Evolutionary conservation across 2,888 invertebrate species (phyloP).

Genomic region (Cyclophora punctaria): DNA sequence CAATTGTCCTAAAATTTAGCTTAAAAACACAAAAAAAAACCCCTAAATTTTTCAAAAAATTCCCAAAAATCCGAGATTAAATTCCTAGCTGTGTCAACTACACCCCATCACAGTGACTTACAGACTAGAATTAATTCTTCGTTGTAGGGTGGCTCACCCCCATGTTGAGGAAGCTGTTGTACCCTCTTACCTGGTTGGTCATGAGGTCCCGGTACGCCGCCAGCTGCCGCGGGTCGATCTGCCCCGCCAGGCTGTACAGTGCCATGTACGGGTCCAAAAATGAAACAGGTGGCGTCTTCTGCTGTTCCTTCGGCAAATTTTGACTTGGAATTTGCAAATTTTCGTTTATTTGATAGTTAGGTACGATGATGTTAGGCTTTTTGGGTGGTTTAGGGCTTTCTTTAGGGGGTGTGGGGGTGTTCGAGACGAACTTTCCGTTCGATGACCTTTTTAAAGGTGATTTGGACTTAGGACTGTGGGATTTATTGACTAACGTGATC

Average conservation of each 20-base stretch:
- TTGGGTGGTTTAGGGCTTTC: conserved; percentile 39
- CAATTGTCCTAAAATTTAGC: no score
- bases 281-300: conserved; percentile 35
- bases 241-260: conserved; percentile 51
- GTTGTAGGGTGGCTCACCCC: conserved; percentile 56
- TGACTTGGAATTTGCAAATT: conserved; percentile 23
- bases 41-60: no score
- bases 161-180: conserved; percentile 46
- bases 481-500: conserved; percentile 79
- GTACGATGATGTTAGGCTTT: conserved; percentile 44
- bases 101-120: no score
- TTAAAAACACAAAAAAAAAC: no score
- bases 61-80: no score
- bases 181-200: conserved; percentile 51
- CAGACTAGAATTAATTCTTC: conserved; percentile 41
- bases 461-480: conserved; percentile 42
- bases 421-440: conserved; percentile 73
- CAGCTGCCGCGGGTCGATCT: conserved; percentile 58
- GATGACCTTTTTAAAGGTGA: conserved; percentile 67
- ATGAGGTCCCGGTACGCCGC: conserved; percentile 62
- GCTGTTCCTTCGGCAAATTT: conserved; percentile 36
- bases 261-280: conserved; percentile 64
- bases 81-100: no score
- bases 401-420: conserved; percentile 56
- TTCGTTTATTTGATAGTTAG: conserved; percentile 55